Evolutionary conservation across 2,113 vertebrate species (phyloP), one percentile per base, ranked within the genome.

Genomic region (Xyliphius kryptos): DNA sequence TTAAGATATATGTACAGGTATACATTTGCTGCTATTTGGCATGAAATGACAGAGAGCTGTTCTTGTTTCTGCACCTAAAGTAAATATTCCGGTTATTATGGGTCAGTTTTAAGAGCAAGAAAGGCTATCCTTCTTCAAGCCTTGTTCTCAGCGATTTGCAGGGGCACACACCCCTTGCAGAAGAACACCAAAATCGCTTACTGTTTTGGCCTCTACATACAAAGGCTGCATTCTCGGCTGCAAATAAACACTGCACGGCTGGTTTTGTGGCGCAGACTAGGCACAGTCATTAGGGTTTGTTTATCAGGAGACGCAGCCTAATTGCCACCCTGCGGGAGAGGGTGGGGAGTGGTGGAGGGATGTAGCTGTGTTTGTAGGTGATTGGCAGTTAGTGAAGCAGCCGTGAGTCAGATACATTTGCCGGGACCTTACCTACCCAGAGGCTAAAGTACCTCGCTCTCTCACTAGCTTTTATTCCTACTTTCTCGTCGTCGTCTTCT

Each of bases 361-460:
- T 53, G 61, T 53, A 49, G 41, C 5, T 41, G 13, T 19, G 50
- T 55, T 6, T 22, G 49, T 48, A 69, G 79, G 74, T 85, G 85
- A 81, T 80, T 80, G 80, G 76, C 79, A 83, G 74, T 80, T 82
- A 80, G 80, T 77, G 81, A 84, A 80, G 66, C 67, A 61, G 52
- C 71, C 72, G 68, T 66, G 62, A 81, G 75, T 79, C 76, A 36
- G 38, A 82, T 71, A 65, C 65, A 58, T 77, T 80, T 77, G 77
- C 74, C 21, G 53, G 71, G 73, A 74, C 67, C 61, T 56, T 32
- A 50, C 77, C 77, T 80, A 74, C 77, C 74, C 57, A 68, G 72
- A 51, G 61, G 64, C 64, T 50, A 20, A 41, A 71, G 69, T 72
- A 67, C 48, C 37, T 54, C 13, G 15, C 17, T 11, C 19, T 40